Conservation (phyloP, 2,888 invertebrate species). For the Pandemis cinnamomeana region DNA sequence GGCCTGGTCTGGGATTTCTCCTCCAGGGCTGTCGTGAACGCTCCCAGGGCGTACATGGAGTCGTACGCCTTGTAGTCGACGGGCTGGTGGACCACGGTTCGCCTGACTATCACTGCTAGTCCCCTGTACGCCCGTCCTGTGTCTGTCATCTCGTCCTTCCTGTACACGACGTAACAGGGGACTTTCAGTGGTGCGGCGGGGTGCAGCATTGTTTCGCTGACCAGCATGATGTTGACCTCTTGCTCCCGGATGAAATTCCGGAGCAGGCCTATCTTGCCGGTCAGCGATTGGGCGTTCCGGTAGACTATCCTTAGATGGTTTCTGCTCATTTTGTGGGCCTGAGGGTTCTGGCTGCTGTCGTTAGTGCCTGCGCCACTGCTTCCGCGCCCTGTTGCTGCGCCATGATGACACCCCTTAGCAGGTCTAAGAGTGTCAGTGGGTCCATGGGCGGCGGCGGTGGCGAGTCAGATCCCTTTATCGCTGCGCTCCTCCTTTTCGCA, state of each 20-base stretch:
- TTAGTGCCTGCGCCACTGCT: not conserved
- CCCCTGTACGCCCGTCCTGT: not conserved
- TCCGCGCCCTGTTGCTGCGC: not conserved
- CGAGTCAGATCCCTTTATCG: no score
- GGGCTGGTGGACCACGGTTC: constrained; percentile 11
- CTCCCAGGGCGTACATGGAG: constrained; percentile 10
- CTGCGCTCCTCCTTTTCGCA: no score
- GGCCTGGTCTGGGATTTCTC: not conserved
- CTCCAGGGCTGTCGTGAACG: not conserved
- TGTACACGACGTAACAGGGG: constrained; percentile 9
- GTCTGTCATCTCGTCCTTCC: not conserved
- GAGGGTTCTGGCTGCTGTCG: no score
- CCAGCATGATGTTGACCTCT: not conserved
- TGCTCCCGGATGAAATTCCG: not conserved
- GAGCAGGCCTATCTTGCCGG: constrained; percentile 5
- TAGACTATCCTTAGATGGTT: not conserved
- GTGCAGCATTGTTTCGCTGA: not conserved
- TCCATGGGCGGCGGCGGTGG: not conserved
- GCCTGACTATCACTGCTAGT: not conserved
- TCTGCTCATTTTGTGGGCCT: no score
- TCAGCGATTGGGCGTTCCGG: constrained; percentile 15
- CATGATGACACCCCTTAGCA: not conserved
- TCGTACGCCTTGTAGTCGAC: not conserved
- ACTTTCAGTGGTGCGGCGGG: not conserved
- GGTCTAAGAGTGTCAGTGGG: not conserved